A percentile compares a stretch with the other conserved stretches of the same genome.
These are phyloP conservation scores for Rhyacophila brunnea DNA, from an alignment of 1,140 invertebrate species.

Conservation along the genomic window DNA sequence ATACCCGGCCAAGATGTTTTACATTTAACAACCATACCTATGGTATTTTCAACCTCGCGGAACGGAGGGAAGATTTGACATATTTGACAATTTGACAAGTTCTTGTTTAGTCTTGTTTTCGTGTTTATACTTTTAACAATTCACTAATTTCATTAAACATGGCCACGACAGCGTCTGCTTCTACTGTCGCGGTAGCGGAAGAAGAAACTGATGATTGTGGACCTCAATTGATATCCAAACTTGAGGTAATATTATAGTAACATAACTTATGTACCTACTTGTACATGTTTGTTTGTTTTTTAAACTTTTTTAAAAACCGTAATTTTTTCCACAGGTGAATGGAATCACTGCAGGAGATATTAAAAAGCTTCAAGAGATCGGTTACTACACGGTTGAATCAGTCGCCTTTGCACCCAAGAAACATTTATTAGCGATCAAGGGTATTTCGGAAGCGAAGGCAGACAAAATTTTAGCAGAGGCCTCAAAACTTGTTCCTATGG, in stretches of 20 bases:
- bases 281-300: background rate
- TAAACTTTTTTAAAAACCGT: background rate
- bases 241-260: constrained; percentile 53
- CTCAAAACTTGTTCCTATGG: constrained; percentile 92
- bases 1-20: too few relatives aligned
- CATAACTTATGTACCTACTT: background rate
- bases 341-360: constrained; percentile 89
- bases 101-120: too few relatives aligned
- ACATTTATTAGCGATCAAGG: constrained; percentile 85
- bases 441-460: constrained; percentile 96
- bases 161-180: constrained; percentile 46
- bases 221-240: constrained; percentile 58
- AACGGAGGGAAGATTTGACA: too few relatives aligned
- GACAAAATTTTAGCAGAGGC: constrained; percentile 94
- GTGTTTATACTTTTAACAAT: too few relatives aligned
- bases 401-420: constrained; percentile 95
- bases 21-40: too few relatives aligned
- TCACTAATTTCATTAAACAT: background rate
- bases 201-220: constrained; percentile 62
- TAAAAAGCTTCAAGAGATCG: constrained; percentile 91
- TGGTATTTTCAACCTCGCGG: too few relatives aligned
- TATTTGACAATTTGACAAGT: too few relatives aligned
- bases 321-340: constrained; percentile 61
- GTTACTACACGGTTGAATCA: constrained; percentile 93
- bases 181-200: constrained; percentile 47